Percentiles rank a stretch among this genome's conserved stretches.
Conservation (phyloP, 2,113 vertebrate genomes). For the Mormoops blainvillei region DNA sequence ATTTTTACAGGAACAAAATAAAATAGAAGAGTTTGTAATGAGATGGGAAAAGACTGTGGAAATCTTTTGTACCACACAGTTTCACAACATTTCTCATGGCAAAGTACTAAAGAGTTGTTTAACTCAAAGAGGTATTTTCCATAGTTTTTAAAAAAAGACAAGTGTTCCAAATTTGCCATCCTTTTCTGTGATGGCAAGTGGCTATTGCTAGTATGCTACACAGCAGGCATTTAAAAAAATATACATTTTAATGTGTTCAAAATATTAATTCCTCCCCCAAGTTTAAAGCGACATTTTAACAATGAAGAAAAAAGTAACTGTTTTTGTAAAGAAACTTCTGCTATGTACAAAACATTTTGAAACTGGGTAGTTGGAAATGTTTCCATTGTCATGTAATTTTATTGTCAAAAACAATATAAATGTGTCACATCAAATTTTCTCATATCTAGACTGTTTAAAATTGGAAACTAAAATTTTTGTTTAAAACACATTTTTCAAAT, state of each 20-base stretch:
- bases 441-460: not conserved
- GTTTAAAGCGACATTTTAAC: not conserved
- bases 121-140: not conserved
- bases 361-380: not conserved
- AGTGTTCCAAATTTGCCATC: not conserved
- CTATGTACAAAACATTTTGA: constrained; percentile 7
- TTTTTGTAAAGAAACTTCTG: constrained; percentile 5
- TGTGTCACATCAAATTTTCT: not conserved
- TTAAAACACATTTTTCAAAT: not conserved
- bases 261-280: not conserved
- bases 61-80: not conserved
- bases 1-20: not conserved
- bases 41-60: not conserved
- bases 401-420: not conserved
- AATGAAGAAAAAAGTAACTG: not conserved
- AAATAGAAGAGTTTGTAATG: not conserved
- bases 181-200: constrained; percentile 8
- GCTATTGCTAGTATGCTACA: not conserved
- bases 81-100: not conserved
- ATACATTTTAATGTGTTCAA: not conserved
- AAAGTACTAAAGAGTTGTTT: not conserved
- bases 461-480: not conserved
- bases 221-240: not conserved
- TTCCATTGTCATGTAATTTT: not conserved
- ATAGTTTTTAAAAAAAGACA: not conserved